These are phyloP conservation scores for Diadromus collaris DNA, from an alignment of 2,888 invertebrate species.

Conservation along the genomic window DNA sequence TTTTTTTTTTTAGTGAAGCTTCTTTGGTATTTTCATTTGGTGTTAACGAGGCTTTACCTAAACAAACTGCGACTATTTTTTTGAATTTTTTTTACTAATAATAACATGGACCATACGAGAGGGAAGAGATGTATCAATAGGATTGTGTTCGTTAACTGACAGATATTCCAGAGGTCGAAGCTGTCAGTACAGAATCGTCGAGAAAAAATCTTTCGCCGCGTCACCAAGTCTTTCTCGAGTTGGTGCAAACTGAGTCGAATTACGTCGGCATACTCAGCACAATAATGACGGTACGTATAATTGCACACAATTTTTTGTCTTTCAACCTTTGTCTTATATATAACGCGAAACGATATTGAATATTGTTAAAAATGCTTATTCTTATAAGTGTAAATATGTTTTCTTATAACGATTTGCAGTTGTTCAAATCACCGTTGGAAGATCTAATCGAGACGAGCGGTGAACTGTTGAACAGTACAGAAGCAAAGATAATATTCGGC, in stretches of 20 bases:
- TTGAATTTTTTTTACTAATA: constrained; percentile 47
- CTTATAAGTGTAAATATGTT: neutral
- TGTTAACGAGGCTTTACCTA: constrained; percentile 5
- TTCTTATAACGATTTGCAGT: constrained; percentile 82
- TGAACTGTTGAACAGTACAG: constrained; percentile 92
- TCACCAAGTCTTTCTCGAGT: constrained; percentile 93
- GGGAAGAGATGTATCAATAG: constrained; percentile 71
- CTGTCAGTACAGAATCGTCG: constrained; percentile 83
- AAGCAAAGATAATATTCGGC: constrained; percentile 97
- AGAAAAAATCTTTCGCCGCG: constrained; percentile 88
- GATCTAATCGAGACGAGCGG: constrained; percentile 85
- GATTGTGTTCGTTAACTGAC: constrained; percentile 70
- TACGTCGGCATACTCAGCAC: constrained; percentile 97
- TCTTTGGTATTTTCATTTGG: neutral
- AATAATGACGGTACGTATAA: constrained; percentile 89
- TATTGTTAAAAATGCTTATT: constrained; percentile 10
- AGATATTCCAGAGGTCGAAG: constrained; percentile 81
- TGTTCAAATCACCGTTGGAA: constrained; percentile 96
- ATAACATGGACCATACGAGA: constrained; percentile 71
- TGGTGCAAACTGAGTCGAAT: constrained; percentile 98
- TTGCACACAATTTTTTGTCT: neutral
- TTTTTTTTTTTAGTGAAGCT: neutral
- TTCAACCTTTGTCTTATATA: neutral
- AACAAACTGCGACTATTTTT: constrained; percentile 18
- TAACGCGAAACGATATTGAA: constrained; percentile 32